phyloP scores from a whole-genome alignment of 2,113 vertebrate species.

The Cairina moschata region DNA sequence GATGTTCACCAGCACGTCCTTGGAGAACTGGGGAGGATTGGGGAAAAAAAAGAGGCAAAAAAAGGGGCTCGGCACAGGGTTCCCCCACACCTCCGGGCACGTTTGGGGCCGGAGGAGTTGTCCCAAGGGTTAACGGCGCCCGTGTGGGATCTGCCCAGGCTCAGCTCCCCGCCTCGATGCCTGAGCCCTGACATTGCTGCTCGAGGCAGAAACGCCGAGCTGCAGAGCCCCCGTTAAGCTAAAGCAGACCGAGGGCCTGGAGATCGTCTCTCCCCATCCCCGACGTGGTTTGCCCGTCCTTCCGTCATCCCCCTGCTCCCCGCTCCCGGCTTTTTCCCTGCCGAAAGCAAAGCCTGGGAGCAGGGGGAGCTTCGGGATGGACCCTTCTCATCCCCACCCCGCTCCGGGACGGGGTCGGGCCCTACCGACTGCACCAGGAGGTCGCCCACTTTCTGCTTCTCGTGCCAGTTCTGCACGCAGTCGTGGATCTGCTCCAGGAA shows the following conservation, averaged over 20 bases:
- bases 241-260: conserved; percentile 59
- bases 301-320: conserved; percentile 18
- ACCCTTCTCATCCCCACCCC: background rate
- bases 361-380: background rate
- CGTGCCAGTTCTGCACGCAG: conserved; percentile 92
- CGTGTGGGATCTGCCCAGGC: background rate
- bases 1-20: conserved; percentile 93
- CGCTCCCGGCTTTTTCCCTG: background rate
- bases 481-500: conserved; percentile 92
- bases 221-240: conserved; percentile 37
- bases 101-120: background rate
- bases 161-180: background rate
- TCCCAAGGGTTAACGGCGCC: conserved; percentile 47
- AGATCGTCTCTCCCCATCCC: conserved; percentile 54
- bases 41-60: background rate
- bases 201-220: background rate
- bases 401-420: background rate
- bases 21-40: conserved; percentile 87
- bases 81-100: background rate
- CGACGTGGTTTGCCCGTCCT: background rate
- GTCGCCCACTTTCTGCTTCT: conserved; percentile 93
- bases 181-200: conserved; percentile 30
- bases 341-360: background rate
- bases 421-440: conserved; percentile 92
- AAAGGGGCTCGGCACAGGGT: background rate